phyloP scores from a whole-genome alignment of 2,797 vertebrate genomes.

The Myripristis jacobus region DNA sequence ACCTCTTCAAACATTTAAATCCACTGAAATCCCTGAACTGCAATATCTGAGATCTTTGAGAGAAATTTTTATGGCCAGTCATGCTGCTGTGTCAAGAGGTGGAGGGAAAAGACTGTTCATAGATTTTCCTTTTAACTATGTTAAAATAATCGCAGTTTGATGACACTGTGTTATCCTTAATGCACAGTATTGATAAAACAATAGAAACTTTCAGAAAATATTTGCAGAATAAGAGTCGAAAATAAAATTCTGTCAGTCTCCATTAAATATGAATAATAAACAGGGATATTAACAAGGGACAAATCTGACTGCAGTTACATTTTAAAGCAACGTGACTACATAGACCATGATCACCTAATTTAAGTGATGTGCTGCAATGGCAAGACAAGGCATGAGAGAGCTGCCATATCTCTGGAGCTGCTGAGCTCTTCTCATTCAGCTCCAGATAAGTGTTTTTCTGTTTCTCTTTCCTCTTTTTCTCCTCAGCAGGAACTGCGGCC shows the following conservation, averaged over 20 bases:
- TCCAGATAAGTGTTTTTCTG: slow-evolving; percentile 73
- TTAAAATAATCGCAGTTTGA: neutral
- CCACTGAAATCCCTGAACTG: too few species aligned
- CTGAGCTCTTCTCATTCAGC: slow-evolving; percentile 64
- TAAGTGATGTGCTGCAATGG: neutral
- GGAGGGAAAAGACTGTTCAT: neutral
- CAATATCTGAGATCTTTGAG: too few species aligned
- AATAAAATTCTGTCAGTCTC: neutral
- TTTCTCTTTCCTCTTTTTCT: slow-evolving; percentile 68
- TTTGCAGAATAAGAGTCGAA: neutral
- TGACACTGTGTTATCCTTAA: neutral
- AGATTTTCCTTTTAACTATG: neutral
- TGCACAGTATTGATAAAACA: too few species aligned
- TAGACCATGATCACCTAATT: neutral
- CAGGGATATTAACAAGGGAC: neutral
- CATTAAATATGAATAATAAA: neutral
- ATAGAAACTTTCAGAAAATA: neutral
- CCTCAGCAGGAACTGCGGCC: slow-evolving; percentile 72
- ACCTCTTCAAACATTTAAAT: too few species aligned
- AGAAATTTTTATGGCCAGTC: too few species aligned
- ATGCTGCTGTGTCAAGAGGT: neutral
- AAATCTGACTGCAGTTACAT: neutral
- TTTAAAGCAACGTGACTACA: neutral
- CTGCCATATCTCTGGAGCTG: slow-evolving; percentile 51
- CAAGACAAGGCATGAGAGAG: slow-evolving; percentile 26